These are phyloP conservation scores for Vanessa atalanta DNA, from an alignment of 1,140 invertebrate genomes.

Conservation along the genomic window DNA sequence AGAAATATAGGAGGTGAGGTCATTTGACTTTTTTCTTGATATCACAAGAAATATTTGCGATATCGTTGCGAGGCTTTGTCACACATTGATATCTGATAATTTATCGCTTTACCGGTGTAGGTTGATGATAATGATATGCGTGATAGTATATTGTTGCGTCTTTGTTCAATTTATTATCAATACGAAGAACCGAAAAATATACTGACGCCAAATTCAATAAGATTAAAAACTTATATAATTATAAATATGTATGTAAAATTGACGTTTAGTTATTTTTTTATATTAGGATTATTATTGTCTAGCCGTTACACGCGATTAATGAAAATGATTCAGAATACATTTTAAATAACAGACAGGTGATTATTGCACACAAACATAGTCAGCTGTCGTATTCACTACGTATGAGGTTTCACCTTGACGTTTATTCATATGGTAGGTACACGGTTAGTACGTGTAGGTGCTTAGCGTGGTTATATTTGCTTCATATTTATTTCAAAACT, in stretches of 20 bases:
- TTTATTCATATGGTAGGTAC: slow-evolving; percentile 71
- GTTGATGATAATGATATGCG: slow-evolving; percentile 47
- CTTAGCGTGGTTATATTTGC: slow-evolving; percentile 41
- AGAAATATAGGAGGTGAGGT: slow-evolving; percentile 78
- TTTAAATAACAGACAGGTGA: slow-evolving; percentile 45
- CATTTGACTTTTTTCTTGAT: slow-evolving; percentile 57
- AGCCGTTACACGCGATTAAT: slow-evolving; percentile 25
- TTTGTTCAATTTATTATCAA: slow-evolving; percentile 39
- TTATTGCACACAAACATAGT: slow-evolving; percentile 46
- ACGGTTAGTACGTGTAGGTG: slow-evolving; percentile 49
- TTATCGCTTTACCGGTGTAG: slow-evolving; percentile 60
- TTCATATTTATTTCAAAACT: slow-evolving; percentile 5
- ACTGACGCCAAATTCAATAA: neutral
- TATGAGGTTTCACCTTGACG: slow-evolving; percentile 74
- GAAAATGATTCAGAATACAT: slow-evolving; percentile 43
- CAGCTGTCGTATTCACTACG: slow-evolving; percentile 41
- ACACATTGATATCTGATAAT: slow-evolving; percentile 62
- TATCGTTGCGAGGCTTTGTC: slow-evolving; percentile 61
- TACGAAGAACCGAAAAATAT: neutral
- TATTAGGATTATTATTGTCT: neutral
- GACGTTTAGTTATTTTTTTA: slow-evolving; percentile 18
- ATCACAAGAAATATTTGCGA: slow-evolving; percentile 66
- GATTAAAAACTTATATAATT: neutral
- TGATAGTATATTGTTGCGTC: slow-evolving; percentile 43
- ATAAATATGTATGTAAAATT: neutral